Evolutionary conservation across 2,888 invertebrate genomes (phyloP), one percentile per base, ranked within the genome.

Genomic region (Hydrotaea diabolus): DNA sequence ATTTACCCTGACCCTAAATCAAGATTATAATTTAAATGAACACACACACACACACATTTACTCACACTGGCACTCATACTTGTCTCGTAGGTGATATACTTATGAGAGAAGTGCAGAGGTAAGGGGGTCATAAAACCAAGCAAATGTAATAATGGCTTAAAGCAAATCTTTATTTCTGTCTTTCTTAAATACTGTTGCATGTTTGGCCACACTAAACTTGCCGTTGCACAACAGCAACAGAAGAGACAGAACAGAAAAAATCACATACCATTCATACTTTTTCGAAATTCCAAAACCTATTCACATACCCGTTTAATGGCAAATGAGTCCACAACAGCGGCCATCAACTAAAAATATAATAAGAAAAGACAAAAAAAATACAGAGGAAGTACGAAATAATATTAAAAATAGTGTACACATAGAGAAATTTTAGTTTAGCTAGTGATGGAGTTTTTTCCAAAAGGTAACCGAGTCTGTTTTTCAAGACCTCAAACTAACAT

Each of bases 1-100:
- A 85, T 85, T 85, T 80, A 85, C 85, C 85, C 85, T 85, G 82
- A 85, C 85, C 82, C 85, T 85, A 82, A 85, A 85, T 82, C 85
- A 85, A 80, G 85, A 82, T 85, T 85, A 85, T 85, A 85, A 69
- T 77, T 85, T 85, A 82, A 82, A 85, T 81, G 73, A 75, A 81
- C 81, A 80, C 80, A 81, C 81, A 78, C 73, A 84, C 74, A 77
- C 80, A 74, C 80, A 78, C 80, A 78, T 85, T 76, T 82, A n/a
- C n/a, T n/a, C n/a, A n/a, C n/a, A n/a, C n/a, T n/a, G 80, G n/a
- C n/a, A n/a, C n/a, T 81, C 36, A 31, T n/a, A 80, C 39, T 73
- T 81, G 23, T 39, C 11, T 43, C 39, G 17, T 66, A 21, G 19
- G 43, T 43, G 19, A 1, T 19, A 43, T 66, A 15, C 43, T 55